These are phyloP conservation scores for Dromiciops gliroides DNA, from an alignment of 2,113 vertebrate genomes.

Conservation along the genomic window DNA sequence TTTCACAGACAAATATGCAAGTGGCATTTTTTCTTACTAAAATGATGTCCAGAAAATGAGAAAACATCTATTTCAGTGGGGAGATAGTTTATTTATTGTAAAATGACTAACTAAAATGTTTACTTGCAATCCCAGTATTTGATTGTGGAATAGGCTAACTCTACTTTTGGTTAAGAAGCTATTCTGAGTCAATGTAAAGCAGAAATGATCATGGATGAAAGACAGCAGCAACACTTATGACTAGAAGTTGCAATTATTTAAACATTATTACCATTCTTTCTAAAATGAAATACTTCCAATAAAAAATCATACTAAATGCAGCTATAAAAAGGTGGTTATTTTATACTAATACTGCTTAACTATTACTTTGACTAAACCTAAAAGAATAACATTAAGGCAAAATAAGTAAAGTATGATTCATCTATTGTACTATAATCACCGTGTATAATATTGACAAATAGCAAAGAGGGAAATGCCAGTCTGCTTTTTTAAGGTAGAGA, in stretches of 20 bases:
- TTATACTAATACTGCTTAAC: neutral
- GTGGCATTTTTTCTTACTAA: constrained; percentile 20
- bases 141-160: neutral
- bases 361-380: neutral
- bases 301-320: neutral
- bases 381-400: neutral
- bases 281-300: neutral
- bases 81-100: constrained; percentile 9
- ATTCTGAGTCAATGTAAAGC: neutral
- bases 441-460: neutral
- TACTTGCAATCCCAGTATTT: neutral
- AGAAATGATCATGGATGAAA: constrained; percentile 2
- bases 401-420: neutral
- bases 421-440: neutral
- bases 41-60: constrained; percentile 20
- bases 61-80: neutral
- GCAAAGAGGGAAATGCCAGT: neutral
- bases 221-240: neutral
- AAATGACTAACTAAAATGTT: constrained; percentile 20
- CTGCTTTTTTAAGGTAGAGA: constrained; percentile 1
- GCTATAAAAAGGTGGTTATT: neutral
- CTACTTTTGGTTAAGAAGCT: neutral
- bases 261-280: neutral
- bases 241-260: neutral
- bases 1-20: neutral